Evolutionary conservation across 2,797 vertebrate genomes (phyloP).

Genomic region (Triplophysa yarkandensis): DNA sequence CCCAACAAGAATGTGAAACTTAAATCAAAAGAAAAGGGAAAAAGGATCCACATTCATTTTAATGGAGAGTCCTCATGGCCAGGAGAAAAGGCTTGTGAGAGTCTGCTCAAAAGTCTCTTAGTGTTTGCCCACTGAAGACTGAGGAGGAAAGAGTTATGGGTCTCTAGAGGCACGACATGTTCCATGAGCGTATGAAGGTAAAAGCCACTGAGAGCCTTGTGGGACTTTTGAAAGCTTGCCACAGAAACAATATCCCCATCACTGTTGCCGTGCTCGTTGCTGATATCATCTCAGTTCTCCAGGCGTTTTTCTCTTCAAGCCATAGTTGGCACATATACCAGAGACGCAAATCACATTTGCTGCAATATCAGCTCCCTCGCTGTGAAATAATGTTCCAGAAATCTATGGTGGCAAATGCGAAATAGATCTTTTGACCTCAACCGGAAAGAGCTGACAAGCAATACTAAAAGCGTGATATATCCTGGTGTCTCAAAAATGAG

Average conservation of each 20-base stretch:
- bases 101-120: constrained; percentile 61
- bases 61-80: constrained; percentile 68
- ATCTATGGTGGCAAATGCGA: constrained; percentile 18
- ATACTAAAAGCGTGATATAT: constrained; percentile 1
- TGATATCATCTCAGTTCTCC: constrained; percentile 38
- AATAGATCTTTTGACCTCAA: constrained; percentile 32
- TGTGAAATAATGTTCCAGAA: constrained; percentile 9
- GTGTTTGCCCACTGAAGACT: constrained; percentile 73
- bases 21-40: constrained; percentile 21
- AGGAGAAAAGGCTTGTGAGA: constrained; percentile 61
- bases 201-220: constrained; percentile 13
- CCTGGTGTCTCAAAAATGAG: background rate
- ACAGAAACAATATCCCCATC: constrained; percentile 31
- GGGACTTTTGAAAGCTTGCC: constrained; percentile 40
- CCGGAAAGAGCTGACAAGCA: constrained; percentile 1
- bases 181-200: constrained; percentile 57
- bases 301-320: constrained; percentile 14
- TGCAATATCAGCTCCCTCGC: background rate
- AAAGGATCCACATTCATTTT: constrained; percentile 56
- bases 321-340: constrained; percentile 13
- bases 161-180: constrained; percentile 64
- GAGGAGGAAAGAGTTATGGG: constrained; percentile 66
- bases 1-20: constrained; percentile 66
- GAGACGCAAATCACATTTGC: constrained; percentile 15
- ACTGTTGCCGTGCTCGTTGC: constrained; percentile 26